A percentile compares a stretch with the other conserved stretches of the same genome.
phyloP scores from a whole-genome alignment of 2,797 vertebrate species.

The Pangasius larnaudii region DNA sequence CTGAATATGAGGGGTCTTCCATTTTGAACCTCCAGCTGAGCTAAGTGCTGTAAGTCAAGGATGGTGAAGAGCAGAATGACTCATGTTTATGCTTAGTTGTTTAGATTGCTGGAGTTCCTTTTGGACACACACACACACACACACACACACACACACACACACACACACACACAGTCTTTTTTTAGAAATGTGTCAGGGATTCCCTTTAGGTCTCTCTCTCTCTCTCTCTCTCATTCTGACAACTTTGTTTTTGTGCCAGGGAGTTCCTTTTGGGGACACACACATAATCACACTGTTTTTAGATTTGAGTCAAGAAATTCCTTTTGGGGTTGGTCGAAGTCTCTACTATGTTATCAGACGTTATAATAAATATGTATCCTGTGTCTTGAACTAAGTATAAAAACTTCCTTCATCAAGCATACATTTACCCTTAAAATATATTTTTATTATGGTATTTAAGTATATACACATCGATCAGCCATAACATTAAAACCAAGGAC shows the following conservation, averaged over 20 bases:
- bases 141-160: not conserved
- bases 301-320: not conserved
- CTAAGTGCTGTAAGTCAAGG: not conserved
- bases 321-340: not conserved
- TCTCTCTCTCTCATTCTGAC: not conserved
- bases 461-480: too few species aligned
- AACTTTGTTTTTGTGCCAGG: too few species aligned
- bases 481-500: too few species aligned
- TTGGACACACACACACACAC: not conserved
- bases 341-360: not conserved
- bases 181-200: not conserved
- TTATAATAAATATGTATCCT: not conserved
- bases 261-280: not conserved
- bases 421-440: too few species aligned
- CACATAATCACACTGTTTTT: not conserved
- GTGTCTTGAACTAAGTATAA: not conserved
- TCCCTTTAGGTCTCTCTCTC: not conserved
- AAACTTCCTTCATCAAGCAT: too few species aligned
- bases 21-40: conserved; percentile 5
- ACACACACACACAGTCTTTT: not conserved
- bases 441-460: too few species aligned
- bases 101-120: not conserved
- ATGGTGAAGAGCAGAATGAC: not conserved
- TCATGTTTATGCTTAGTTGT: not conserved
- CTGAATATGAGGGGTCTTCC: not conserved